These are phyloP conservation scores for Sphaeramia orbicularis DNA, from an alignment of 2,797 vertebrate genomes.

Conservation along the genomic window DNA sequence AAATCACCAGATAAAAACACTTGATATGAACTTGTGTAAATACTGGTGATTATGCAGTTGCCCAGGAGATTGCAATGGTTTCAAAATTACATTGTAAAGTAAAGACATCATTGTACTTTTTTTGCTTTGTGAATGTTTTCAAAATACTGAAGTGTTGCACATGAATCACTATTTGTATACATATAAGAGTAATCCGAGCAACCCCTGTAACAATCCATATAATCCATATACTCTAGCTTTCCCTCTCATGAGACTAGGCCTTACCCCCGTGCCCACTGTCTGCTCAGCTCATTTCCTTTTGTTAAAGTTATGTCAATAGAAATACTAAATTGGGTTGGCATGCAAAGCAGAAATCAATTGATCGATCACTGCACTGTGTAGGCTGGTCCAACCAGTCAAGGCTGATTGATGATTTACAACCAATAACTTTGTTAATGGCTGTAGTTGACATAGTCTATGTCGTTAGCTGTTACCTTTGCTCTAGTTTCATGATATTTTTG, in stretches of 20 bases:
- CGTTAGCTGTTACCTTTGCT: conserved; percentile 13
- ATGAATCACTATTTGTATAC: conserved; percentile 7
- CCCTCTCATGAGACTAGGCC: conserved; percentile 53
- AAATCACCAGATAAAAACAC: conserved; percentile 17
- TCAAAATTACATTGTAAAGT: background rate
- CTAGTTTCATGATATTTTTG: background rate
- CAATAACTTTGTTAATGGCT: conserved; percentile 22
- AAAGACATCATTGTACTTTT: background rate
- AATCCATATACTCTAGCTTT: conserved; percentile 52
- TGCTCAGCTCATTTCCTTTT: conserved; percentile 72
- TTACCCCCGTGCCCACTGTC: conserved; percentile 27
- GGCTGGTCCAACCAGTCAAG: conserved; percentile 64
- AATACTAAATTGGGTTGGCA: conserved; percentile 63
- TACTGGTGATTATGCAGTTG: conserved; percentile 11
- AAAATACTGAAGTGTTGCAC: conserved; percentile 13
- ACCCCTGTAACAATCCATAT: conserved; percentile 64
- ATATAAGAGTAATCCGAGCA: conserved; percentile 32
- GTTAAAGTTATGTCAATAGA: conserved; percentile 62
- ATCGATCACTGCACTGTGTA: conserved; percentile 51
- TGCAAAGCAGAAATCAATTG: conserved; percentile 60
- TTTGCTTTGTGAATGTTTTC: conserved; percentile 16
- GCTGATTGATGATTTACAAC: conserved; percentile 40
- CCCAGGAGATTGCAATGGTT: conserved; percentile 10
- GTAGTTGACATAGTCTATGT: background rate
- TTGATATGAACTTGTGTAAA: conserved; percentile 9